A percentile compares a stretch with the other conserved stretches of the same genome.
Evolutionary conservation across 2,888 invertebrate species (phyloP).

Genomic region (Chironomus riparius): DNA sequence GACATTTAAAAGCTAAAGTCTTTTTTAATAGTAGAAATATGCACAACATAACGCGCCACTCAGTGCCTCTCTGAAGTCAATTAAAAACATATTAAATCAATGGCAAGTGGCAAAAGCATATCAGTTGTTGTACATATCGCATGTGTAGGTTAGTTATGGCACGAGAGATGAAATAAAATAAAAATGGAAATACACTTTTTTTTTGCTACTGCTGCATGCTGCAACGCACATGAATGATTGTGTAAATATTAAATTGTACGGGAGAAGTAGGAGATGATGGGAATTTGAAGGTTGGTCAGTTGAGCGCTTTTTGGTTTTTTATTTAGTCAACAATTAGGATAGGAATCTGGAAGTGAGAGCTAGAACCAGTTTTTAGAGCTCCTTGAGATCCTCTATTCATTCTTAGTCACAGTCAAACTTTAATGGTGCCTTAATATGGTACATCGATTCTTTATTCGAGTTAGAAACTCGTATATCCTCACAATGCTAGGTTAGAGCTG

Average conservation of each 20-base stretch:
- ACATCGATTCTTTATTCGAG: no score
- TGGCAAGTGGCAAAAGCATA: neutral
- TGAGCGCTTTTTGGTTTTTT: no score
- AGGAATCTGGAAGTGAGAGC: no score
- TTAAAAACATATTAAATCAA: conserved; percentile 4
- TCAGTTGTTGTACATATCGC: neutral
- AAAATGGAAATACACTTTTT: neutral
- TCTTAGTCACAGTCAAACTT: no score
- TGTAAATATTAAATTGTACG: neutral
- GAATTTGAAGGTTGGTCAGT: no score
- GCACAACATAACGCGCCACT: neutral
- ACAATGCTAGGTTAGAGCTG: no score
- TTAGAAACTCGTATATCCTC: no score
- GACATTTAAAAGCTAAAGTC: neutral
- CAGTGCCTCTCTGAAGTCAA: neutral
- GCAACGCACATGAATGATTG: neutral
- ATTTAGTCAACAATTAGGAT: no score
- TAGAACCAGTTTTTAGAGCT: no score
- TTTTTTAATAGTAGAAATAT: neutral
- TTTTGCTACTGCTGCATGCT: neutral
- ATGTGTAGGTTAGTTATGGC: neutral
- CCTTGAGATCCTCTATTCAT: no score
- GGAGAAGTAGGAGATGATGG: neutral
- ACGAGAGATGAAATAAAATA: neutral
- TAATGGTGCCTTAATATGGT: no score